phyloP scores from a whole-genome alignment of 2,888 invertebrate genomes.

The Hydriomena furcata region DNA sequence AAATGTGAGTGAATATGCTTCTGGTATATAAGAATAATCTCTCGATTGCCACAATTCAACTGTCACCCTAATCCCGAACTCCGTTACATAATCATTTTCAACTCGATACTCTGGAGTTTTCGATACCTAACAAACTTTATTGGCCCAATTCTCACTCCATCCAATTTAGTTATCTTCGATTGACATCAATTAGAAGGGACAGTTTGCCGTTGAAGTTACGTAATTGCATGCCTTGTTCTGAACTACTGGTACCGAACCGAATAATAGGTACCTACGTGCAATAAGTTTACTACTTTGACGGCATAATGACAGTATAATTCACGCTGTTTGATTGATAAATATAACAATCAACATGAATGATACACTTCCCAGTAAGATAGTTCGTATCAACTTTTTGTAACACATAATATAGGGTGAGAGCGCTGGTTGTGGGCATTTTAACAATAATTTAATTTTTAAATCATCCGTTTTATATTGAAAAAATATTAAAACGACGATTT shows the following conservation, averaged over 20 bases:
- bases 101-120: conserved; percentile 27
- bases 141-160: conserved; percentile 40
- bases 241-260: conserved; percentile 14
- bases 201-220: conserved; percentile 38
- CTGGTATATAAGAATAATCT: background rate
- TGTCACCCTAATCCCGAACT: conserved; percentile 22
- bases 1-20: too few relatives aligned
- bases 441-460: too few relatives aligned
- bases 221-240: conserved; percentile 34
- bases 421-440: too few relatives aligned
- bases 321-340: too few relatives aligned
- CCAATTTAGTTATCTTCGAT: conserved; percentile 42
- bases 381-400: too few relatives aligned
- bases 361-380: too few relatives aligned
- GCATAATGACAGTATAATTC: too few relatives aligned
- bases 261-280: conserved; percentile 4
- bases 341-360: too few relatives aligned
- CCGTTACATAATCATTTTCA: conserved; percentile 27
- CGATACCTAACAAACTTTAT: conserved; percentile 34
- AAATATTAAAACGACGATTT: too few relatives aligned
- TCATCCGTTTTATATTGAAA: too few relatives aligned
- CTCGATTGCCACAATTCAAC: conserved; percentile 18
- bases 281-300: background rate
- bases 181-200: conserved; percentile 41
- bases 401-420: too few relatives aligned